Percentiles rank a stretch among this genome's conserved stretches.
These are phyloP conservation scores for Bicyclus anynana DNA, from an alignment of 1,140 invertebrate species.

Conservation along the genomic window DNA sequence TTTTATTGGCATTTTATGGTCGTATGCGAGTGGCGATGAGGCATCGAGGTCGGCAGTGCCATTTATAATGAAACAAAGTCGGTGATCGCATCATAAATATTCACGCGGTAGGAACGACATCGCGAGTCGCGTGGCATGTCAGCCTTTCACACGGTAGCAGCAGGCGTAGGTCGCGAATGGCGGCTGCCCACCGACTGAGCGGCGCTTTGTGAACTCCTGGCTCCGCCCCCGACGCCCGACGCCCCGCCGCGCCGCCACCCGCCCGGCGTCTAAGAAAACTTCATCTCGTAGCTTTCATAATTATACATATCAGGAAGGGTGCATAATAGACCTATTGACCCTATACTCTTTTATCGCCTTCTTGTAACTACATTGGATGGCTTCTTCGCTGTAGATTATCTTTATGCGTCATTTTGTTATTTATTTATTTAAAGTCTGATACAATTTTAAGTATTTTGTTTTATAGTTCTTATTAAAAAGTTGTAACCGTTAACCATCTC, in stretches of 20 bases:
- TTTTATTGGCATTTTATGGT: conserved; percentile 73
- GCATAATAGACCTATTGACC: conserved; percentile 60
- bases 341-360: background rate
- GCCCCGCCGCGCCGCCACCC: conserved; percentile 46
- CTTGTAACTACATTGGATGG: background rate
- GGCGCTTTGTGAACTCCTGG: conserved; percentile 29
- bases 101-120: conserved; percentile 60
- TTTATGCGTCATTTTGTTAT: too few species aligned
- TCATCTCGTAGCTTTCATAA: conserved; percentile 63
- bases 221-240: conserved; percentile 64
- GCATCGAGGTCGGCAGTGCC: conserved; percentile 60
- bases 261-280: conserved; percentile 64
- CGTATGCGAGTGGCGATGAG: conserved; percentile 42
- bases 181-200: conserved; percentile 71
- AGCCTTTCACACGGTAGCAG: conserved; percentile 28
- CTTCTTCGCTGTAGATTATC: too few species aligned
- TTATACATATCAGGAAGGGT: conserved; percentile 42
- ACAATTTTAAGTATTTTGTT: background rate
- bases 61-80: conserved; percentile 61
- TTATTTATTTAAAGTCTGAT: background rate
- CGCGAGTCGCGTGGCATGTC: conserved; percentile 64
- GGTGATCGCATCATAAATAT: conserved; percentile 70
- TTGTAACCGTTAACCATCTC: background rate
- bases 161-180: conserved; percentile 42
- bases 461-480: too few species aligned